These are phyloP conservation scores for Drosophila sucinea DNA, from an alignment of 1,140 invertebrate species.

Conservation along the genomic window DNA sequence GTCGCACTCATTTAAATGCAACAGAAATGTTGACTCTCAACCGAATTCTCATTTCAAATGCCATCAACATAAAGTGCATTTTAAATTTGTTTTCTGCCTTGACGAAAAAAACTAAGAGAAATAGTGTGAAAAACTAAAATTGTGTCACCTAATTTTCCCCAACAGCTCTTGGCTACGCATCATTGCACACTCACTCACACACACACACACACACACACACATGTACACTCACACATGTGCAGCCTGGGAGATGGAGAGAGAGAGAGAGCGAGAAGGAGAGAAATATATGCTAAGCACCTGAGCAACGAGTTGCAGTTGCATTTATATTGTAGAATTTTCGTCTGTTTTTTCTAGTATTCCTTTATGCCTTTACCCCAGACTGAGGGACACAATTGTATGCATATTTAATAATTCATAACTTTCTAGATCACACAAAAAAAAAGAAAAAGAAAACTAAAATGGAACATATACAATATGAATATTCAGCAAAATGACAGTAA, in stretches of 20 bases:
- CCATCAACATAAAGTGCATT: constrained; percentile 65
- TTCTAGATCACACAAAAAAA: constrained; percentile 61
- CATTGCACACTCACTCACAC: constrained; percentile 54
- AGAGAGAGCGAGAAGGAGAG: constrained; percentile 2
- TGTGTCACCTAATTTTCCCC: constrained; percentile 72
- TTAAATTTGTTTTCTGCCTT: constrained; percentile 43
- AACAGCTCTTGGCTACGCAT: constrained; percentile 64
- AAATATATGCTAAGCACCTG: constrained; percentile 40
- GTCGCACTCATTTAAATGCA: constrained; percentile 21
- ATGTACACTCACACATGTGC: constrained; percentile 3
- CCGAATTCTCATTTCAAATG: constrained; percentile 64
- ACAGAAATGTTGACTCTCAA: constrained; percentile 13
- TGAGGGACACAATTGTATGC: constrained; percentile 66
- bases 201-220: constrained; percentile 31
- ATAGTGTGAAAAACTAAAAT: constrained; percentile 34
- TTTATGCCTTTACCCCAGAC: constrained; percentile 21
- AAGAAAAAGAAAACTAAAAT: neutral
- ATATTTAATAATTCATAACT: constrained; percentile 80
- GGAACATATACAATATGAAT: constrained; percentile 7
- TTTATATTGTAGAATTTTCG: constrained; percentile 16
- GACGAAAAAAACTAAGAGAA: constrained; percentile 26
- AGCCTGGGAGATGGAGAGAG: constrained; percentile 10
- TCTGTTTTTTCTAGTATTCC: constrained; percentile 28
- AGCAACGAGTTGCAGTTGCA: constrained; percentile 50
- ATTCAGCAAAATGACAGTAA: constrained; percentile 17